Percentiles rank a stretch among this genome's conserved stretches.
These are phyloP conservation scores for Drosophila paranaensis DNA, from an alignment of 2,888 invertebrate species.

Conservation along the genomic window DNA sequence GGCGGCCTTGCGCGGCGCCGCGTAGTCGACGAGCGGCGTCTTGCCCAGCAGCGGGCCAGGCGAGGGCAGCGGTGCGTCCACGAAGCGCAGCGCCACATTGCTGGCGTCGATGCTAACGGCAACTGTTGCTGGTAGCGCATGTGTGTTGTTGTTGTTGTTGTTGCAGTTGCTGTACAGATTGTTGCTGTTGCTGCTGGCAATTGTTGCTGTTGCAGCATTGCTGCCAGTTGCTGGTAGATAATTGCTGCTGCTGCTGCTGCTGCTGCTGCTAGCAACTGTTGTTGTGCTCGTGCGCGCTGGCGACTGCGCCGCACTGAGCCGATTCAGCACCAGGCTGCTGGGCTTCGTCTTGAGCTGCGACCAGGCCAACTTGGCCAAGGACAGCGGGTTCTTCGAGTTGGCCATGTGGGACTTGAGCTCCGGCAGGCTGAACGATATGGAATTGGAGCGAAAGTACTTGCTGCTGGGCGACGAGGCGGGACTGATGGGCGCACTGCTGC, in stretches of 20 bases:
- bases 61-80: constrained; percentile 89
- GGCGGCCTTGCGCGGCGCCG: constrained; percentile 76
- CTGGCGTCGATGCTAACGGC: constrained; percentile 29
- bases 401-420: constrained; percentile 86
- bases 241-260: background rate
- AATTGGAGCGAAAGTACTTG: constrained; percentile 87
- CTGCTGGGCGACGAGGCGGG: constrained; percentile 84
- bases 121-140: constrained; percentile 4
- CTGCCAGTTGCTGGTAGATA: background rate
- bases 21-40: constrained; percentile 91
- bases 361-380: constrained; percentile 84
- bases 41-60: constrained; percentile 93
- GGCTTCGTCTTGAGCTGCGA: constrained; percentile 86
- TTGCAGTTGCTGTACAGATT: constrained; percentile 9
- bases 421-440: constrained; percentile 86
- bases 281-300: constrained; percentile 66
- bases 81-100: constrained; percentile 83
- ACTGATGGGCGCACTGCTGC: constrained; percentile 83
- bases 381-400: constrained; percentile 81
- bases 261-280: constrained; percentile 4
- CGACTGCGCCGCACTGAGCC: constrained; percentile 79
- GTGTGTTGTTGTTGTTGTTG: constrained; percentile 8
- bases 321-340: constrained; percentile 86
- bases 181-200: background rate
- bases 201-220: constrained; percentile 2